Percentiles rank a stretch among this genome's conserved stretches.
Conservation (phyloP, 2,797 vertebrate species). For the Thalassophryne amazonica region DNA sequence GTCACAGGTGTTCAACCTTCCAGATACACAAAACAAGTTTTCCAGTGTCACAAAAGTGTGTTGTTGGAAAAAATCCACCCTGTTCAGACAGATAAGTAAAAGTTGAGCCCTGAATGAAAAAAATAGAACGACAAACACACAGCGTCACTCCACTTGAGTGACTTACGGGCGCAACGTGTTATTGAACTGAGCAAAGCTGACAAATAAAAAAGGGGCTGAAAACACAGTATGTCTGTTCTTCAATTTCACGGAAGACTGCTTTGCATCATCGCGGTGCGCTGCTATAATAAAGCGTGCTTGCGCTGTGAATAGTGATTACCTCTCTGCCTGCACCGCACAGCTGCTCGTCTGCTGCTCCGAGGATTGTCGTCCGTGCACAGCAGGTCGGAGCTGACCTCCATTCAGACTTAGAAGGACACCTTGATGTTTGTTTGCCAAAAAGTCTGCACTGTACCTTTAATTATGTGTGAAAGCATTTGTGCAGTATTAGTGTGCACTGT, state of each 20-base stretch:
- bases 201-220: constrained; percentile 70
- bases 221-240: constrained; percentile 77
- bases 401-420: constrained; percentile 27
- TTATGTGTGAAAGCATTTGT: constrained; percentile 4
- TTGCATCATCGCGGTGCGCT: constrained; percentile 75
- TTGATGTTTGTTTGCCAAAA: not conserved
- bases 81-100: constrained; percentile 25
- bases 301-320: constrained; percentile 74
- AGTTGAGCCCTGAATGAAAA: constrained; percentile 10
- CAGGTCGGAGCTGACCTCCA: constrained; percentile 27
- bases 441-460: not conserved
- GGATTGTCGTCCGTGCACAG: constrained; percentile 22
- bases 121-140: constrained; percentile 51
- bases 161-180: constrained; percentile 60
- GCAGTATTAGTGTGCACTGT: constrained; percentile 1
- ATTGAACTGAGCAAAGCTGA: constrained; percentile 66
- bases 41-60: constrained; percentile 38
- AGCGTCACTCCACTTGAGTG: constrained; percentile 45
- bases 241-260: constrained; percentile 79
- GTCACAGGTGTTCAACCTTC: constrained; percentile 39
- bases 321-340: constrained; percentile 24
- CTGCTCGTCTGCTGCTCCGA: constrained; percentile 24
- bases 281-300: constrained; percentile 72
- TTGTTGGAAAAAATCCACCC: constrained; percentile 30
- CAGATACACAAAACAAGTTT: constrained; percentile 28